Evolutionary conservation across 2,113 vertebrate species (phyloP).

Genomic region (Malurus alboscapulatus): DNA sequence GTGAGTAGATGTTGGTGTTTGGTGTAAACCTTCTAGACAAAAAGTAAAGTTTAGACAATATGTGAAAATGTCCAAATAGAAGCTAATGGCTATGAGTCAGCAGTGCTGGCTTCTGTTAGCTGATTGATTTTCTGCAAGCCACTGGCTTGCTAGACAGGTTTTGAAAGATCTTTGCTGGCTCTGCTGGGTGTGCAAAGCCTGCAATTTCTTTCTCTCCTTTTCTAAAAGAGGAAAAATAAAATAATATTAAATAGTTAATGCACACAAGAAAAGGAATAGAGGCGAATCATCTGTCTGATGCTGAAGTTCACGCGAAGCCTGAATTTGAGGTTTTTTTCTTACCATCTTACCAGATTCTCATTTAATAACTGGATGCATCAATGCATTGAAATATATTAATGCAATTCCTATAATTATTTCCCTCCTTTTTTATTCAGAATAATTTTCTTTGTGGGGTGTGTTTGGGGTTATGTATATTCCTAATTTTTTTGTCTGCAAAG

Average conservation of each 20-base stretch:
- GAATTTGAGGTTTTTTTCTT: neutral
- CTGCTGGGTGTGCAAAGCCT: constrained; percentile 18
- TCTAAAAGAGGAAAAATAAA: neutral
- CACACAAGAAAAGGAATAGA: neutral
- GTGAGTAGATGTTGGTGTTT: neutral
- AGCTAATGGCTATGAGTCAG: constrained; percentile 15
- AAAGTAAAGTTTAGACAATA: constrained; percentile 5
- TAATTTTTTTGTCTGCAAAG: neutral
- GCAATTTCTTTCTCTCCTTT: neutral
- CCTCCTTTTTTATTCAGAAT: neutral
- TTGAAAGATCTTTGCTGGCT: neutral
- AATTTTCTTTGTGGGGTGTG: neutral
- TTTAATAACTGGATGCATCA: neutral
- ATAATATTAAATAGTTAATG: neutral
- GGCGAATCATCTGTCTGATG: neutral
- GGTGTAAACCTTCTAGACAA: neutral
- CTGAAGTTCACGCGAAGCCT: neutral
- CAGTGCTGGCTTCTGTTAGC: neutral
- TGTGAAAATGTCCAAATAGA: constrained; percentile 26
- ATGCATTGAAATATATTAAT: neutral
- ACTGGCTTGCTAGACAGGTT: constrained; percentile 12
- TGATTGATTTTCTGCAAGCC: constrained; percentile 47
- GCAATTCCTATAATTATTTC: neutral
- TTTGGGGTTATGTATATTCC: neutral
- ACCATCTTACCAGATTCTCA: neutral